Base-by-base conservation (phyloP, 2,888 invertebrate genomes). In the Meandrusa payeni region DNA sequence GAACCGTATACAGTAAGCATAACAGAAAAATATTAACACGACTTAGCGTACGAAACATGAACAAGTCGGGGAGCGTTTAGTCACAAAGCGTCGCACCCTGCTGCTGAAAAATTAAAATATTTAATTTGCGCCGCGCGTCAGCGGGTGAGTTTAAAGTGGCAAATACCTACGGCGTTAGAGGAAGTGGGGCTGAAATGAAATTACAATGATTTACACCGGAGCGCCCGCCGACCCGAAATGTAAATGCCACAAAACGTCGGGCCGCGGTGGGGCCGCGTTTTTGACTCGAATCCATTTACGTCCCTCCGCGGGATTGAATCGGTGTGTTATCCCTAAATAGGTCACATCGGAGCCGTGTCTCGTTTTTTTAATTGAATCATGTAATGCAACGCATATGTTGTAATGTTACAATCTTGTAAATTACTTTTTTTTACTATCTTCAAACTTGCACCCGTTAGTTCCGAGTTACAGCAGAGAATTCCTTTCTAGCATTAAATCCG, bases 131-230 rank as follows among this genome's bases (percentile, higher is more conserved):
- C 24, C 29, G 38, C 41, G 20, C 38, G 41, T 40, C 37, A 39
- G 28, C 42, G 43, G 12, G 17, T 38, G 46, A 38, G 49, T 27
- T 34, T 27, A 46, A 41, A 51, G 41, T 47, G 52, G 49, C 46
- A 50, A 50, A 46, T 48, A 43, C 42, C 32, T 45, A 47, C 43
- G 29, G 29, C 37, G 37, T 45, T 39, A 50, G 48, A 51, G 50
- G 49, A 53, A 52, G 51, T 39, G 48, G 44, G 51, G 50, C 46
- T 51, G 48, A 57, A 60, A 63, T 60, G 55, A 61, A 60, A 64
- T 66, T 63, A 62, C 62, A 61, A 59, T 63, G 63, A 64, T 66
- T 66, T 61, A 64, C 61, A 59, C 52, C 55, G 46, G 52, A 51
- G 38, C 46, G 47, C 47, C 50, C 51, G 52, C 46, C 54, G 56